Evolutionary conservation across 1,140 invertebrate genomes (phyloP).

Genomic region (Manduca sexta): DNA sequence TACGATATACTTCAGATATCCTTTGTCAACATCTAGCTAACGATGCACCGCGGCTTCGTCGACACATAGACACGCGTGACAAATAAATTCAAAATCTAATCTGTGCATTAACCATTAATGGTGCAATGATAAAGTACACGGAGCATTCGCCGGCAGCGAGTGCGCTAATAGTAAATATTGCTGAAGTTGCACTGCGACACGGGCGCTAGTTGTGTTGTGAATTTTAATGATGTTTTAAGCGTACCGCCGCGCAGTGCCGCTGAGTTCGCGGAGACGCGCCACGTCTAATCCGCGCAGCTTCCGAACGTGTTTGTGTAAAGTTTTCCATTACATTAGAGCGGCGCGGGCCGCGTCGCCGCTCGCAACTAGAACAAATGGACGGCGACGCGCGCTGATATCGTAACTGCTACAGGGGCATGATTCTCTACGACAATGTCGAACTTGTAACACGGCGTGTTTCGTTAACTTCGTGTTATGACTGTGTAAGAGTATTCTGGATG

Average conservation of each 20-base stretch:
- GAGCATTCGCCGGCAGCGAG: neutral
- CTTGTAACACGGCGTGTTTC: too few species aligned
- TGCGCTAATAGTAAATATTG: slow-evolving; percentile 21
- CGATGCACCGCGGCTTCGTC: too few species aligned
- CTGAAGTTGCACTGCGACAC: slow-evolving; percentile 18
- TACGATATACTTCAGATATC: too few species aligned
- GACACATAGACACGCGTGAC: neutral
- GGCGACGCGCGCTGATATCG: slow-evolving; percentile 46
- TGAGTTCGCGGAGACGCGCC: slow-evolving; percentile 8
- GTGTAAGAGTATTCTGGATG: too few species aligned
- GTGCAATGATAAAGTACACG: too few species aligned
- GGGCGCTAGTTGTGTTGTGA: slow-evolving; percentile 23
- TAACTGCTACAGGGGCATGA: too few species aligned
- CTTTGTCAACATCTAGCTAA: too few species aligned
- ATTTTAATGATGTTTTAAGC: slow-evolving; percentile 41
- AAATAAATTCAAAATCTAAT: neutral
- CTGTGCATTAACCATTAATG: too few species aligned
- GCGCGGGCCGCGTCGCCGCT: slow-evolving; percentile 20
- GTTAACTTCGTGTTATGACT: too few species aligned
- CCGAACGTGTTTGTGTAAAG: slow-evolving; percentile 42
- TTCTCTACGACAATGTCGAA: too few species aligned
- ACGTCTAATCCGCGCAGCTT: slow-evolving; percentile 35
- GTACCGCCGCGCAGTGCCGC: neutral
- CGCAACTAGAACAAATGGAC: slow-evolving; percentile 55
- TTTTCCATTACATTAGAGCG: slow-evolving; percentile 49